Evolutionary conservation across 2,888 invertebrate genomes (phyloP), one percentile per base, ranked within the genome.

Genomic region (Coecobrya sp.): DNA sequence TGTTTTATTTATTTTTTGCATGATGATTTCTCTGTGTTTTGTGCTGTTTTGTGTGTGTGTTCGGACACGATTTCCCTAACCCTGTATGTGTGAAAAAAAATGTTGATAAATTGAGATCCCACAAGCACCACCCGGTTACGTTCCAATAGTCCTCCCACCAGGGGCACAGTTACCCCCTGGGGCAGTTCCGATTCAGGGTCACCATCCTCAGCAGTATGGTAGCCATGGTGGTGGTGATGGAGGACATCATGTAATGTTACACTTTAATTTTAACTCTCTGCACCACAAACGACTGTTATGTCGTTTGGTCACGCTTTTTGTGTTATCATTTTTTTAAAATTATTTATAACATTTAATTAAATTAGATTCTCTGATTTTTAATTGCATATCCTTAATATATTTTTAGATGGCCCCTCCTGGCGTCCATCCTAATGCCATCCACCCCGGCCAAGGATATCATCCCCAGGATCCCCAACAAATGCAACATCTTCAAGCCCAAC

Each of bases 161-260:
- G 93, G 81, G 55, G 92, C 93, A 70, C 94, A 93, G 68, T 91
- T 94, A 7, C 94, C 93, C 65, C 93, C 87, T 19, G 90, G 91
- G 96, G 0, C 95, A 16, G 30, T 30, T 65, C 25, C 25, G n/a
- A 52, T 52, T 96, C 86, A 96, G 96, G 73, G 79, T 59, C 96
- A 96, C 94, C 96, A 96, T 93, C 96, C 96, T 93, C 96, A 96
- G 0, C 95, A 95, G n/a, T n/a, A n/a, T 11, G 59, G 95, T 95
- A 4, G 95, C 95, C 87, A 87, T 19, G 84, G 30, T 19, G 52
- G 27, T 68, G 89, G 5, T 70, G 22, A 16, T n/a, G 79, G 30
- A 11, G 87, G 87, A 45, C 92, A 92, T 62, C 88, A 92, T 92
- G 92, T 92, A 92, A 81, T 81, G 8, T 36, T 36, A 42, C 8